Percentiles rank a stretch among this genome's conserved stretches.
phyloP scores from a whole-genome alignment of 2,797 vertebrate genomes.

The Alfaro cultratus region DNA sequence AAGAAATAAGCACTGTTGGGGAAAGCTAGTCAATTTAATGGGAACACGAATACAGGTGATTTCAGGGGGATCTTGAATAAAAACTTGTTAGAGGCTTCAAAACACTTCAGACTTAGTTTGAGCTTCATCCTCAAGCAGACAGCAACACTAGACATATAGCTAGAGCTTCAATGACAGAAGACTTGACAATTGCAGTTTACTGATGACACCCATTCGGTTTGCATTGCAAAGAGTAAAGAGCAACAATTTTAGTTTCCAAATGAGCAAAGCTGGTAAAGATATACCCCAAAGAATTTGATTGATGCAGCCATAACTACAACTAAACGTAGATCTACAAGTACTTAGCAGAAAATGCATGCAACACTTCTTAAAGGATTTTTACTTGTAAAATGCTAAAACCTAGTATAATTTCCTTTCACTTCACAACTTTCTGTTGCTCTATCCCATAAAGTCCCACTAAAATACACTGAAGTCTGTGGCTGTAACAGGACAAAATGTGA shows the following conservation, averaged over 20 bases:
- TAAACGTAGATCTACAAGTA: not conserved
- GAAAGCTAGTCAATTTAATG: not conserved
- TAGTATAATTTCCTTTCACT: not conserved
- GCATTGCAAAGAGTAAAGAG: not conserved
- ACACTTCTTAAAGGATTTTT: not conserved
- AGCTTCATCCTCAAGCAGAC: not conserved
- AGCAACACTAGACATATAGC: not conserved
- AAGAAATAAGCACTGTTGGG: not conserved
- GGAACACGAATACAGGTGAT: not conserved
- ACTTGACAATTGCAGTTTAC: not conserved
- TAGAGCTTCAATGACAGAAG: not conserved
- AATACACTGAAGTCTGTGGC: not conserved
- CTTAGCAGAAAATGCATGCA: not conserved
- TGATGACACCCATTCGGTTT: not conserved
- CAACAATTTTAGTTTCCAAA: not conserved
- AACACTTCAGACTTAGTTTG: not conserved
- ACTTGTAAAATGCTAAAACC: not conserved
- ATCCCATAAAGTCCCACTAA: no score
- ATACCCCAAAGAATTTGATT: not conserved
- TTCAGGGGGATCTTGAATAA: not conserved
- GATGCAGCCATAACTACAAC: not conserved
- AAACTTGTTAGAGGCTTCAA: not conserved
- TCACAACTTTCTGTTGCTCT: not conserved
- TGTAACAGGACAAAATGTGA: conserved; percentile 1
- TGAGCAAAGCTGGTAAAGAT: not conserved